Percentiles rank a stretch among this genome's conserved stretches.
Conservation (phyloP, 2,888 invertebrate genomes). For the Leucania comma region DNA sequence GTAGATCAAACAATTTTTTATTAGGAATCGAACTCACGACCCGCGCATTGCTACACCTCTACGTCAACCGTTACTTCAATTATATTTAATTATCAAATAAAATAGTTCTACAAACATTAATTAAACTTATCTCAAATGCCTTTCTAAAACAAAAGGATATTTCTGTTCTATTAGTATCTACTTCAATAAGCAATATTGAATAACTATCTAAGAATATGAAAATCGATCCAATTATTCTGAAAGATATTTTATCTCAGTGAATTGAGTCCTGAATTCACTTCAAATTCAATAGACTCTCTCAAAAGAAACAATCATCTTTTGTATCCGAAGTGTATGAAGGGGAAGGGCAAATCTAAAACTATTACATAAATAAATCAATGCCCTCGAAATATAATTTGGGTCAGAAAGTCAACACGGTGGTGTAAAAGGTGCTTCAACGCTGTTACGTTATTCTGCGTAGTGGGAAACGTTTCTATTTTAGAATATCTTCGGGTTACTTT, state of each 20-base stretch:
- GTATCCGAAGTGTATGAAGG: not conserved
- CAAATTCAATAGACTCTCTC: conserved; percentile 12
- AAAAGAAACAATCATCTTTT: conserved; percentile 25
- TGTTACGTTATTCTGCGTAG: conserved; percentile 3
- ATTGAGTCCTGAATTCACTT: conserved; percentile 9
- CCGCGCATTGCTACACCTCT: too few species aligned
- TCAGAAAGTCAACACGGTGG: conserved; percentile 49
- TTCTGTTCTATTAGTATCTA: not conserved
- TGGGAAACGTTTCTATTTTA: conserved; percentile 21
- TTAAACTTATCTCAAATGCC: not conserved
- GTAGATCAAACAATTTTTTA: too few species aligned
- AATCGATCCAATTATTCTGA: conserved; percentile 16
- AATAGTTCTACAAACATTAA: not conserved
- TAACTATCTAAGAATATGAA: conserved; percentile 1
- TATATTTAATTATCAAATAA: not conserved
- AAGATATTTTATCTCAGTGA: conserved; percentile 20
- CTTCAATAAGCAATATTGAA: conserved; percentile 7
- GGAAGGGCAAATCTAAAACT: conserved; percentile 14
- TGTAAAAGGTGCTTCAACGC: conserved; percentile 48
- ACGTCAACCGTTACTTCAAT: too few species aligned
- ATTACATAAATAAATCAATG: conserved; percentile 16
- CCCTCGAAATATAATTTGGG: conserved; percentile 33
- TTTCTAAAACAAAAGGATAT: not conserved
- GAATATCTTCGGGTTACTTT: conserved; percentile 16
- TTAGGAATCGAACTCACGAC: too few species aligned